Evolutionary conservation across 2,888 invertebrate genomes (phyloP), one percentile per base, ranked within the genome.

Genomic region (Stenoptilia bipunctidactyla): DNA sequence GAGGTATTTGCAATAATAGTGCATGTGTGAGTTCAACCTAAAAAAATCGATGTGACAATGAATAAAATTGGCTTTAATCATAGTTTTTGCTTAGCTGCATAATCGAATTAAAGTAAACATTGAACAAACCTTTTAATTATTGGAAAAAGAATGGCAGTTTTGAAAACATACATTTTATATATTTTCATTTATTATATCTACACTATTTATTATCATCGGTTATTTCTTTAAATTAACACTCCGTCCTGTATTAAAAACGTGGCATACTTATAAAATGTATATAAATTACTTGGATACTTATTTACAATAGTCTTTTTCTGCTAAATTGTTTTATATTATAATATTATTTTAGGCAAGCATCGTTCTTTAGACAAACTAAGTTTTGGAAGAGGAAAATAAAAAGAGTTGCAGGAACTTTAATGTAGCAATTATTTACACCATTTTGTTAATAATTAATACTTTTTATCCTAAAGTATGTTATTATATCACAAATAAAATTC

Each of bases 401-500:
- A 51, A 45, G 52, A 44, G 50, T 42, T 37, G 53, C 64, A 72
- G 73, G 72, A 73, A 72, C 70, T 63, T 55, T 58, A 53, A 51
- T 56, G 62, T 62, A 64, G 48, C 47, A 58, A 54, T 20, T 72
- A 72, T 73, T 61, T 72, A 70, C 67, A 70, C 37, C 40, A 40
- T 37, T 42, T 45, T 42, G 15, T 13, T 27, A 14, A 9, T 13
- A 27, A 48, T 51, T 54, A 52, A n/a, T n/a, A 53, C 56, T 41
- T 42, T 42, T 20, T 51, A 53, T 49, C 51, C 52, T 56, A 56
- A 52, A 60, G 55, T 50, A 60, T 62, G 58, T 62, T 61, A 64
- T 66, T 59, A 59, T 75, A 80, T 77, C 74, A 80, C 76, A 79
- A 80, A 77, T 73, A 63, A 79, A 74, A 77, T 61, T 66, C 58